A percentile compares a stretch with the other conserved stretches of the same genome.
These are phyloP conservation scores for Drosophila neocordata DNA, from an alignment of 1,140 invertebrate species.

Conservation along the genomic window DNA sequence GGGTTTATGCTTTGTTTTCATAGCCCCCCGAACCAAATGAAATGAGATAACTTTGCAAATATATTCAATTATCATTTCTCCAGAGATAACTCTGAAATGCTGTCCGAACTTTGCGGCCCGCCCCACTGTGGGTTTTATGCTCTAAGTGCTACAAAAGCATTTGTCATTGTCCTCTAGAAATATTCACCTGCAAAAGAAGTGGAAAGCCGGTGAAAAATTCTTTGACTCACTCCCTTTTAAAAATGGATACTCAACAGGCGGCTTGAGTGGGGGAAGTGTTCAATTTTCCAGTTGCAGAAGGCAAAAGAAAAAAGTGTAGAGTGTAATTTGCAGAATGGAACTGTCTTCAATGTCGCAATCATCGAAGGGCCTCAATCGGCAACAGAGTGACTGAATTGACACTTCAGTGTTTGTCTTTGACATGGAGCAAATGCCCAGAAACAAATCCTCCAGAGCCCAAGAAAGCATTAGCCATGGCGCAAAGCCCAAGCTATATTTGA, in stretches of 20 bases:
- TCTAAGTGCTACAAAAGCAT: constrained; percentile 29
- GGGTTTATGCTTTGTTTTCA: constrained; percentile 40
- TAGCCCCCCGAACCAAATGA: constrained; percentile 26
- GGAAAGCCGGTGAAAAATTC: constrained; percentile 19
- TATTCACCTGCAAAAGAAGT: constrained; percentile 37
- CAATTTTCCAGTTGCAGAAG: constrained; percentile 4
- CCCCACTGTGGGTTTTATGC: constrained; percentile 1
- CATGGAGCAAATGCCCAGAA: constrained; percentile 25
- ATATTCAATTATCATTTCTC: constrained; percentile 56
- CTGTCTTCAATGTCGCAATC: constrained; percentile 34
- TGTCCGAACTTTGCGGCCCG: constrained; percentile 26
- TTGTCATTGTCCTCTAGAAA: constrained; percentile 43
- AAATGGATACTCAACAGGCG: constrained; percentile 1
- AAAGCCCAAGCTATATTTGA: constrained; percentile 34
- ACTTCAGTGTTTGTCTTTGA: constrained; percentile 37
- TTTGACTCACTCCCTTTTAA: background rate
- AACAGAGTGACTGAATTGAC: constrained; percentile 47
- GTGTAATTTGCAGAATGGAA: constrained; percentile 56
- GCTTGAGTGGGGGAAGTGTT: constrained; percentile 5
- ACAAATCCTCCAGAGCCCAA: constrained; percentile 43
- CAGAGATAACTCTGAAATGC: constrained; percentile 23
- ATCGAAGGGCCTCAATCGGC: constrained; percentile 28
- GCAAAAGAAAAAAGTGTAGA: constrained; percentile 32
- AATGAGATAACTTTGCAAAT: constrained; percentile 67
- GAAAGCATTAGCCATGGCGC: constrained; percentile 20